Conservation (phyloP, 2,113 vertebrate genomes). For the Rhinolophus ferrumequinum region DNA sequence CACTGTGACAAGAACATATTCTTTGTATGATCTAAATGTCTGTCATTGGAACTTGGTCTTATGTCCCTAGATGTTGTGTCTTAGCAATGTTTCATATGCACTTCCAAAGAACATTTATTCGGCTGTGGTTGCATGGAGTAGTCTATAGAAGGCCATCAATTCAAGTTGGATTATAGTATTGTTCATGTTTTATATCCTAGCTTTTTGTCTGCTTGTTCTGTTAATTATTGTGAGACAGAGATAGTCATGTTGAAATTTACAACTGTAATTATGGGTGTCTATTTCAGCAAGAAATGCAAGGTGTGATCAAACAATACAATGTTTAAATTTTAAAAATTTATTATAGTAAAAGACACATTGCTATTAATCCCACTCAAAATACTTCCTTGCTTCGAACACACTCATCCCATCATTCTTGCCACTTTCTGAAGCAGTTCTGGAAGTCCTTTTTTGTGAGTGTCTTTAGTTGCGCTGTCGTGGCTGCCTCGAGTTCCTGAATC, state of each 20-base stretch:
- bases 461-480: too few relatives aligned
- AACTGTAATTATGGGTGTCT: background rate
- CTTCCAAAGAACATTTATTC: background rate
- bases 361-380: too few relatives aligned
- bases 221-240: background rate
- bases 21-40: background rate
- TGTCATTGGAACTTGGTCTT: background rate
- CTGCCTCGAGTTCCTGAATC: too few relatives aligned
- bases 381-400: too few relatives aligned
- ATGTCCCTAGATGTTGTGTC: background rate
- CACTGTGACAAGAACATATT: background rate
- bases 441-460: too few relatives aligned
- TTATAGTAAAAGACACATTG: too few relatives aligned
- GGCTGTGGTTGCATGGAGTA: background rate
- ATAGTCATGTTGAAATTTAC: background rate
- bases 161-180: background rate
- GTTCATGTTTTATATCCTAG: background rate
- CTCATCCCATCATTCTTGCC: too few relatives aligned
- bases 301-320: too few relatives aligned
- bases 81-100: too few relatives aligned
- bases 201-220: background rate
- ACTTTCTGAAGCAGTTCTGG: too few relatives aligned
- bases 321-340: too few relatives aligned
- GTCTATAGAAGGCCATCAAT: background rate
- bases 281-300: background rate